These are phyloP conservation scores for Noctua pronuba DNA, from an alignment of 2,888 invertebrate genomes.

Conservation along the genomic window DNA sequence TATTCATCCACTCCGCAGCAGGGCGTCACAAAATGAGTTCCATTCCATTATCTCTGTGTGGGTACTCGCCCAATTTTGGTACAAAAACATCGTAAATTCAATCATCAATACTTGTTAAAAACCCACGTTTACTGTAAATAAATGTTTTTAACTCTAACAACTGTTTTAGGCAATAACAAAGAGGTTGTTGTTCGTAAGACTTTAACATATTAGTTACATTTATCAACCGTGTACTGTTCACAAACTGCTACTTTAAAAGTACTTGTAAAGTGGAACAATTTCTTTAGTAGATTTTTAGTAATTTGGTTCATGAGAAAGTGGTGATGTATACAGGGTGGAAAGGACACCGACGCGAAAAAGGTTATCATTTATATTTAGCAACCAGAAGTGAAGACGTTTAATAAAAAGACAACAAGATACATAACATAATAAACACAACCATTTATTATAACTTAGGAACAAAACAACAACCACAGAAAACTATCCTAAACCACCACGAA, in stretches of 20 bases:
- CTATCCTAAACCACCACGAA: too few species aligned
- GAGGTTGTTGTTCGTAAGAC: constrained; percentile 4
- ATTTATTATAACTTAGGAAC: too few species aligned
- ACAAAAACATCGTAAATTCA: constrained; percentile 6
- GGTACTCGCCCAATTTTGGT: constrained; percentile 34
- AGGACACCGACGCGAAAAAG: too few species aligned
- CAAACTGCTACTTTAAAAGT: constrained; percentile 13
- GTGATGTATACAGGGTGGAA: too few species aligned
- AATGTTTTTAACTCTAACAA: constrained; percentile 31
- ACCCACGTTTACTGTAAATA: constrained; percentile 21
- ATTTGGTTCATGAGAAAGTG: neutral
- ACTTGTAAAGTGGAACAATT: neutral
- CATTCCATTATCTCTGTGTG: constrained; percentile 45
- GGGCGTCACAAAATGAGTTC: constrained; percentile 65
- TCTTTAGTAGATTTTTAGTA: neutral
- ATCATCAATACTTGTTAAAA: constrained; percentile 31
- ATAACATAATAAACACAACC: too few species aligned
- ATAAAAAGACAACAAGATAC: too few species aligned
- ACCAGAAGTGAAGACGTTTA: too few species aligned
- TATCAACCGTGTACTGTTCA: constrained; percentile 18
- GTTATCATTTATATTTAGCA: too few species aligned
- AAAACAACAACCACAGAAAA: too few species aligned
- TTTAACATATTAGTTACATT: constrained; percentile 46
- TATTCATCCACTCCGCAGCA: constrained; percentile 65
- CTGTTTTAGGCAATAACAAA: constrained; percentile 33